These are phyloP conservation scores for Thera obeliscata DNA, from an alignment of 2,888 invertebrate species.

Conservation along the genomic window DNA sequence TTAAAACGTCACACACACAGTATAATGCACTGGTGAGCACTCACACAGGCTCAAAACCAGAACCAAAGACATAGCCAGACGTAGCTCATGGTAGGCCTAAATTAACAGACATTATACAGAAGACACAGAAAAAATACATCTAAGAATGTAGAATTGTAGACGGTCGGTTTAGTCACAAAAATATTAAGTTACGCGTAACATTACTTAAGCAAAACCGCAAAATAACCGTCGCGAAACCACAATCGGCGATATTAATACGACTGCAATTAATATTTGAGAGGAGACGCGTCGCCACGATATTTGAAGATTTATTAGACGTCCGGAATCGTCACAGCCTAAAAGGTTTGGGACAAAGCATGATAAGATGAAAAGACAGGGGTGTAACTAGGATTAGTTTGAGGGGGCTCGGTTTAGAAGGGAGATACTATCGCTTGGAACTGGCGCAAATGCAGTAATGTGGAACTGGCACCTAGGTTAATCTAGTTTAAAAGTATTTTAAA, in stretches of 20 bases:
- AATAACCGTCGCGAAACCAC: constrained; percentile 37
- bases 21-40: too few relatives aligned
- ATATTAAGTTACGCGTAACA: not conserved
- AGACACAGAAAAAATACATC: too few relatives aligned
- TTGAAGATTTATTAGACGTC: constrained; percentile 75
- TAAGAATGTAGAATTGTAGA: too few relatives aligned
- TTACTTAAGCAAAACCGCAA: constrained; percentile 36
- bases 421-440: too few relatives aligned
- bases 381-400: constrained; percentile 5
- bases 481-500: not conserved
- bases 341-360: constrained; percentile 71
- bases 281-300: constrained; percentile 54
- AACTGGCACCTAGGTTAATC: too few relatives aligned
- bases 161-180: too few relatives aligned
- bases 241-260: constrained; percentile 64
- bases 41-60: too few relatives aligned
- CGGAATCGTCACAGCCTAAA: constrained; percentile 70
- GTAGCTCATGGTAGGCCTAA: too few relatives aligned
- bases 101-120: too few relatives aligned
- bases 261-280: constrained; percentile 67
- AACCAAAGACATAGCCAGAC: too few relatives aligned
- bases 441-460: too few relatives aligned
- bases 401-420: not conserved
- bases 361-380: constrained; percentile 54
- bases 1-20: too few relatives aligned